A percentile compares a stretch with the other conserved stretches of the same genome.
These are phyloP conservation scores for Furcula furcula DNA, from an alignment of 2,888 invertebrate genomes.

Conservation along the genomic window DNA sequence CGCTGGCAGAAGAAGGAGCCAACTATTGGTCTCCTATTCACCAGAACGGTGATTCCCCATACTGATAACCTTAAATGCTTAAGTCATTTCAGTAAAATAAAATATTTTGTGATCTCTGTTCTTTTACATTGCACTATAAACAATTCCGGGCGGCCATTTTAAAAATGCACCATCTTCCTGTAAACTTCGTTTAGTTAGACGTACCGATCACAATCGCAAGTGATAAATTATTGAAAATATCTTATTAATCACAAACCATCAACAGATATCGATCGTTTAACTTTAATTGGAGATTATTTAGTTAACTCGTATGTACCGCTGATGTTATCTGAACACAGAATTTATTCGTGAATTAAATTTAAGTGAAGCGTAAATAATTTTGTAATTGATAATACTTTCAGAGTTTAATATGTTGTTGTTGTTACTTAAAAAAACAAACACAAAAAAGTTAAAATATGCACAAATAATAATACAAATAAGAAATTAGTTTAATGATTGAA, in stretches of 20 bases:
- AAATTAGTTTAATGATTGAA: too few relatives aligned
- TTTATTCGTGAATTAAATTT: slow-evolving; percentile 26
- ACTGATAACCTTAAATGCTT: too few relatives aligned
- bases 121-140: slow-evolving; percentile 39
- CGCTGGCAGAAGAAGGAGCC: too few relatives aligned
- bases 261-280: slow-evolving; percentile 57
- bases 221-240: slow-evolving; percentile 75
- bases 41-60: too few relatives aligned
- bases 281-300: slow-evolving; percentile 65
- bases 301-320: slow-evolving; percentile 39
- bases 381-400: too few relatives aligned
- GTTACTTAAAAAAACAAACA: too few relatives aligned
- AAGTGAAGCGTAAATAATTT: slow-evolving; percentile 19
- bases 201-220: slow-evolving; percentile 57
- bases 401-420: too few relatives aligned
- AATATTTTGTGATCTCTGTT: too few relatives aligned
- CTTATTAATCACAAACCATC: slow-evolving; percentile 67
- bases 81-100: too few relatives aligned
- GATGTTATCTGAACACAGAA: slow-evolving; percentile 33
- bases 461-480: too few relatives aligned
- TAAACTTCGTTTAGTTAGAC: slow-evolving; percentile 45
- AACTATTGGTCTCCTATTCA: too few relatives aligned
- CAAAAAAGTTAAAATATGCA: too few relatives aligned
- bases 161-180: slow-evolving; percentile 54
- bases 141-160: slow-evolving; percentile 57